Base-by-base conservation (phyloP, 2,797 vertebrate genomes). In the Capromys pilorides region DNA sequence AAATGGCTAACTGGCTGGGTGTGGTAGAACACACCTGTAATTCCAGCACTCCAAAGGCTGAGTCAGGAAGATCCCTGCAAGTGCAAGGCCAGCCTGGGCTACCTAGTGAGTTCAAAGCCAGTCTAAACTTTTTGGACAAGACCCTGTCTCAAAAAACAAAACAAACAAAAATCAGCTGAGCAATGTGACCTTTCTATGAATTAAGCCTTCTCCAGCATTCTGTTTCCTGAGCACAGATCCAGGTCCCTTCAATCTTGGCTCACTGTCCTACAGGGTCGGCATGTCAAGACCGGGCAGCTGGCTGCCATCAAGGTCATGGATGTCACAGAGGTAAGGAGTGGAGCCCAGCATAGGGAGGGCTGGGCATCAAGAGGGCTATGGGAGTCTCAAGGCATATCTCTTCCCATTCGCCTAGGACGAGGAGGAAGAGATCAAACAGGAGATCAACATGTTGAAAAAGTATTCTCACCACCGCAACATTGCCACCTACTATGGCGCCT, bases 221-320 rank as follows among this genome's bases (percentile, higher is more conserved):
- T 62, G 6, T 41, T 92, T 45, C 82, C 90, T 87, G 95, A 94
- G 24, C 3, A 2, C 2, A 39, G 33, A 39, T 67, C 67, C 33
- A 13, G 81, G 41, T 21, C 21, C 4, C n/a, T 86, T 33, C 45
- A 16, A 24, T 19, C 69, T 83, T 1, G 6, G 13, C 62, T 90
- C 12, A 88, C 97, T 89, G 21, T 88, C 73, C 21, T 33, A 0
- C 93, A 98, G 98, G 98, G 98, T 93, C 98, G 98, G 57, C 98
- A 98, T 88, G 98, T 98, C 93, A 98, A 98, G 97, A 98, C 98
- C 0, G 98, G 99, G 96, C 99, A 99, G 98, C 98, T 99, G 98
- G 99, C 99, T 39, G 99, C 99, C 97, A 99, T 99, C 97, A 99
- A 99, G 97, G 99, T 99, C 97, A 99, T 99, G 99, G 99, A 99